Conservation (phyloP, 53 echinoderm and acorn worm genomes). For the Crossaster papposus region DNA sequence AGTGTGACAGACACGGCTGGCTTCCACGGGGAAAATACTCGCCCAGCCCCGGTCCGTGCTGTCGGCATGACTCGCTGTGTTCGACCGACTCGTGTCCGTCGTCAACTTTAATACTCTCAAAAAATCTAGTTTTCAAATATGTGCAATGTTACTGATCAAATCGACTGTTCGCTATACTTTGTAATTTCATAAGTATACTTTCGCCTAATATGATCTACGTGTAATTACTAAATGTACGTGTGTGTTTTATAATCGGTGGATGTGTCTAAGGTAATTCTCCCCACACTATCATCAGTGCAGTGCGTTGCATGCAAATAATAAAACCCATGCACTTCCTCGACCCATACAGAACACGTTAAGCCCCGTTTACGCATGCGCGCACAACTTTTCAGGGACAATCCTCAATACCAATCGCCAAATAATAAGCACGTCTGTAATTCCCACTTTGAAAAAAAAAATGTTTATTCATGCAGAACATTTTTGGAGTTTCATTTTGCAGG, state of each 20-base stretch:
- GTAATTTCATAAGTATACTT: too few species aligned
- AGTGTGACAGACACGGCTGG: neutral
- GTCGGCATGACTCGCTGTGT: neutral
- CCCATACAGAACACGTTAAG: neutral
- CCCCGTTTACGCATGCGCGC: too few species aligned
- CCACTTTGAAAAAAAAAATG: neutral
- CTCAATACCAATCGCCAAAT: neutral
- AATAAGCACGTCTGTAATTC: constrained; percentile 17
- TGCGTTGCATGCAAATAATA: too few species aligned
- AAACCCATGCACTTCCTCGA: neutral
- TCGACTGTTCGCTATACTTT: too few species aligned
- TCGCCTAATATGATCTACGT: too few species aligned
- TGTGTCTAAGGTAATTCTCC: too few species aligned
- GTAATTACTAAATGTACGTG: too few species aligned
- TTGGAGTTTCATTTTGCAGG: neutral
- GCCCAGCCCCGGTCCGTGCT: constrained; percentile 1
- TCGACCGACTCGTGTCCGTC: neutral
- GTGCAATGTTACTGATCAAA: too few species aligned
- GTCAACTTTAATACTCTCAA: neutral
- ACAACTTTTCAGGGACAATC: neutral
- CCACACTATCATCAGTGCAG: too few species aligned
- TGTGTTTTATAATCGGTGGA: too few species aligned
- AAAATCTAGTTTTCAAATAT: too few species aligned
- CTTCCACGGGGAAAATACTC: constrained; percentile 26
- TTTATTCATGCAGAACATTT: neutral